Evolutionary conservation across 2,888 invertebrate genomes (phyloP).

Genomic region (Drymonia ruficornis): DNA sequence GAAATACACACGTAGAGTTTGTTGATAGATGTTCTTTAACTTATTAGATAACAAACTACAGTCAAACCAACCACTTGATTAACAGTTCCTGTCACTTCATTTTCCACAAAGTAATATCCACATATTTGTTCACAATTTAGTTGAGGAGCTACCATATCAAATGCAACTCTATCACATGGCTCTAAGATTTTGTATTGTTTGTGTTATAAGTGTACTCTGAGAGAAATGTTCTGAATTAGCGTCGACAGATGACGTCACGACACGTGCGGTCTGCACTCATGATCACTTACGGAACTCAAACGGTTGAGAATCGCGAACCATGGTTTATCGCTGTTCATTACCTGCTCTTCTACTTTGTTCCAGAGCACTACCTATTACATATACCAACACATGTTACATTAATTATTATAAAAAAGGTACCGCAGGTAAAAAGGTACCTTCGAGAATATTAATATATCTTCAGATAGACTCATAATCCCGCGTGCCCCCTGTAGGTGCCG

Average conservation of each 20-base stretch:
- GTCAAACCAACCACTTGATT: conserved; percentile 12
- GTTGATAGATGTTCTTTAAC: too few species aligned
- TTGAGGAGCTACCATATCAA: not conserved
- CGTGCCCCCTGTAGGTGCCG: conserved; percentile 6
- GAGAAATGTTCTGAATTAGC: conserved; percentile 22
- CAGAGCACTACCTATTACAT: too few species aligned
- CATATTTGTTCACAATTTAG: not conserved
- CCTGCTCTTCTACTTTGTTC: too few species aligned
- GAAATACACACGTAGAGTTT: too few species aligned
- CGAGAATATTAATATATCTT: not conserved
- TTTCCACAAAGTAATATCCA: conserved; percentile 12
- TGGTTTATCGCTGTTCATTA: too few species aligned
- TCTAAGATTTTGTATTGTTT: not conserved
- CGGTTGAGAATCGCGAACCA: too few species aligned
- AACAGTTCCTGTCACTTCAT: conserved; percentile 15
- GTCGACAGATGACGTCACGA: conserved; percentile 23
- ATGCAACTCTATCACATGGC: not conserved
- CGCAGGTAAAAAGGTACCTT: not conserved
- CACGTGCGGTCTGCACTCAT: conserved; percentile 24
- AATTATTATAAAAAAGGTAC: too few species aligned
- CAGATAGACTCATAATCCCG: not conserved
- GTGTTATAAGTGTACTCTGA: conserved; percentile 1
- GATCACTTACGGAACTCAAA: too few species aligned
- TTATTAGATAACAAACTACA: not conserved
- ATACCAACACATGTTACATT: too few species aligned